These are phyloP conservation scores for Himalopsyche tibetana DNA, from an alignment of 2,888 invertebrate species.

Conservation along the genomic window DNA sequence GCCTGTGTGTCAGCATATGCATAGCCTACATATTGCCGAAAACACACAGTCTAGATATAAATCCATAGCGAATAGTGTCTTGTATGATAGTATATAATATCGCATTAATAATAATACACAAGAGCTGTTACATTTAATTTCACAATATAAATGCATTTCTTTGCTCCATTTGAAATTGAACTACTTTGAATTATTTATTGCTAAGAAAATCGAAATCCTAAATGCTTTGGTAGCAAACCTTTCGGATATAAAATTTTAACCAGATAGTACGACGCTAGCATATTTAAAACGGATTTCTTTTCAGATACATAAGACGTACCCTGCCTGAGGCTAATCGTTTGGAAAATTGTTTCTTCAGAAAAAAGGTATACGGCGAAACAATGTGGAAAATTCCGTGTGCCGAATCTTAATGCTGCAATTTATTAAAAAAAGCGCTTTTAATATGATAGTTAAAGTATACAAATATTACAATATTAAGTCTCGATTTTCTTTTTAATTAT, in stretches of 20 bases:
- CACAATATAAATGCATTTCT: not conserved
- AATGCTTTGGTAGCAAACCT: not conserved
- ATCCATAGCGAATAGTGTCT: too few species aligned
- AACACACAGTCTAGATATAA: too few species aligned
- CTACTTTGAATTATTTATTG: not conserved
- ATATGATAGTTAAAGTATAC: not conserved
- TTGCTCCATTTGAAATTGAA: not conserved
- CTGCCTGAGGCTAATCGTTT: slow-evolving; percentile 55
- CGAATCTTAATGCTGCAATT: slow-evolving; percentile 58
- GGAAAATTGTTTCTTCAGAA: slow-evolving; percentile 63
- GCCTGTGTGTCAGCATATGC: too few species aligned
- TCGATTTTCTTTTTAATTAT: not conserved
- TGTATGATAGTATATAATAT: too few species aligned
- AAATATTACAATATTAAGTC: not conserved
- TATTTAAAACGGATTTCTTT: not conserved
- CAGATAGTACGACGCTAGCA: not conserved
- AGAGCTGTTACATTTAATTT: not conserved
- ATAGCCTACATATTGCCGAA: too few species aligned
- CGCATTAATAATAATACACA: too few species aligned
- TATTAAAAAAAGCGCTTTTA: not conserved
- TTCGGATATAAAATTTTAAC: not conserved
- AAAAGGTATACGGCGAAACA: slow-evolving; percentile 49
- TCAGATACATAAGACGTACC: not conserved
- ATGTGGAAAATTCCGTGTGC: slow-evolving; percentile 29
- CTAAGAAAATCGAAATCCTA: not conserved